Evolutionary conservation across 1,140 invertebrate species (phyloP).

Genomic region (Drosophila punjabiensis): DNA sequence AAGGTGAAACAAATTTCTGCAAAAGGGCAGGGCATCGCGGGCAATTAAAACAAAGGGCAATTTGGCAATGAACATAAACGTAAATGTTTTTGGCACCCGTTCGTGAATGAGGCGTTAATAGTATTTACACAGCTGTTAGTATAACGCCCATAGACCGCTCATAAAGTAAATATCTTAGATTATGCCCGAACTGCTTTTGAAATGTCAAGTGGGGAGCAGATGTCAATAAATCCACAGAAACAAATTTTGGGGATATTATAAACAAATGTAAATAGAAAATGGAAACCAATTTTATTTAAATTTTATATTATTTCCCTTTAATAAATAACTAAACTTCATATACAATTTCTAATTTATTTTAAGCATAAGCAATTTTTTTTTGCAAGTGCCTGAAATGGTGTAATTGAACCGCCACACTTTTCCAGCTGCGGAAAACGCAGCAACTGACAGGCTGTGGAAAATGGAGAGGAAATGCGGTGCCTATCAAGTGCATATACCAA

Average conservation of each 20-base stretch:
- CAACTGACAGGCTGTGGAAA: slow-evolving; percentile 51
- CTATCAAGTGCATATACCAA: slow-evolving; percentile 25
- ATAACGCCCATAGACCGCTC: slow-evolving; percentile 26
- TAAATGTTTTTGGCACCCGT: slow-evolving; percentile 59
- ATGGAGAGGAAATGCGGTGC: background rate
- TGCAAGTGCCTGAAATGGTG: slow-evolving; percentile 1
- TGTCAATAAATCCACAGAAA: background rate
- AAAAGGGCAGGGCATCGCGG: slow-evolving; percentile 21
- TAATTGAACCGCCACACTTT: slow-evolving; percentile 69
- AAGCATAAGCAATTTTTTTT: background rate
- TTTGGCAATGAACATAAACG: slow-evolving; percentile 62
- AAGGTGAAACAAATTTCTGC: slow-evolving; percentile 53
- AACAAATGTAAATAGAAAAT: background rate
- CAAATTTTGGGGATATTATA: background rate
- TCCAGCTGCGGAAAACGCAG: slow-evolving; percentile 62
- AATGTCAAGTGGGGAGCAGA: background rate
- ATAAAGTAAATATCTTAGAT: slow-evolving; percentile 22
- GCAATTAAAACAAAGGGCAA: slow-evolving; percentile 54
- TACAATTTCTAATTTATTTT: background rate
- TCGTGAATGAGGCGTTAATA: slow-evolving; percentile 63
- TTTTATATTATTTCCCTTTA: background rate
- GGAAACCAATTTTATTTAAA: background rate
- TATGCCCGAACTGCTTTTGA: background rate
- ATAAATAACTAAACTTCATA: background rate
- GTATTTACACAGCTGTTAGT: slow-evolving; percentile 62